Conservation (phyloP, 2,797 vertebrate genomes). For the Vireo griseus region DNA sequence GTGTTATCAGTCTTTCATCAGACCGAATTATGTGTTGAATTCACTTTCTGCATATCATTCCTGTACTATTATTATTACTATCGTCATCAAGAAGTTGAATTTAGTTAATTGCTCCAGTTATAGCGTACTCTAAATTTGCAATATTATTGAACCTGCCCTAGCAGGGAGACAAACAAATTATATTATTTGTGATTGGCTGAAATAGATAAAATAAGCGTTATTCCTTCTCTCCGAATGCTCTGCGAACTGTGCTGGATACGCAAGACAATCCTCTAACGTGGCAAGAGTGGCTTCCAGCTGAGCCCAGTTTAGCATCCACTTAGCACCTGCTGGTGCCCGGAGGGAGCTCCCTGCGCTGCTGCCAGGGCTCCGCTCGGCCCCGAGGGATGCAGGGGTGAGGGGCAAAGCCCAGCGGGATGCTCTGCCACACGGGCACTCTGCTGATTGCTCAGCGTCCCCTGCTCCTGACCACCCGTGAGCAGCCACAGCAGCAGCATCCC, state of each 20-base stretch:
- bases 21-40: background rate
- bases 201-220: slow-evolving; percentile 24
- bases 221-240: background rate
- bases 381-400: background rate
- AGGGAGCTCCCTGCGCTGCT: slow-evolving; percentile 19
- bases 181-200: background rate
- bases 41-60: background rate
- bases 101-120: slow-evolving; percentile 1
- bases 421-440: background rate
- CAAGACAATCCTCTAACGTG: background rate
- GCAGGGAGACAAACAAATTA: slow-evolving; percentile 4
- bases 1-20: background rate
- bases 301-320: background rate
- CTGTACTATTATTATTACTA: background rate
- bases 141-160: background rate
- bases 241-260: background rate
- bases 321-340: slow-evolving; percentile 12
- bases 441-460: background rate
- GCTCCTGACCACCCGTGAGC: background rate
- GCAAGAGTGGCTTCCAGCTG: slow-evolving; percentile 38
- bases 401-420: background rate
- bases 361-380: slow-evolving; percentile 10
- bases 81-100: background rate
- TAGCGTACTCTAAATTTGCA: background rate
- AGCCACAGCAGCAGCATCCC: background rate